Evolutionary conservation across 2,113 vertebrate species (phyloP).

Genomic region (Perognathus longimembris): DNA sequence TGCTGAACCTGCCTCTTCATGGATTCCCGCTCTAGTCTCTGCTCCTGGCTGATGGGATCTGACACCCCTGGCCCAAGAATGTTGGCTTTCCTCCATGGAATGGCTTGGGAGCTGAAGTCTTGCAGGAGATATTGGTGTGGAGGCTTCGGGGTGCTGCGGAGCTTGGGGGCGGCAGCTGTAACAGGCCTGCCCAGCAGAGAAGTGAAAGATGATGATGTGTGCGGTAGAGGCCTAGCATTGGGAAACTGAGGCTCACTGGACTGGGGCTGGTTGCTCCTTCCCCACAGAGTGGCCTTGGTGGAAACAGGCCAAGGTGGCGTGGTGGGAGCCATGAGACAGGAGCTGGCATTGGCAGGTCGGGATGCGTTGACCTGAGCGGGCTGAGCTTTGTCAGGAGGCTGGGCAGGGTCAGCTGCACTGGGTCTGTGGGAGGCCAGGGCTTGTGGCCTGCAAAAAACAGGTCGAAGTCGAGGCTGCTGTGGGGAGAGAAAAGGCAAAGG

Average conservation of each 20-base stretch:
- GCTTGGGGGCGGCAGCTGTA: not conserved
- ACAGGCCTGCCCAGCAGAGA: not conserved
- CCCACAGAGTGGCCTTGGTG: not conserved
- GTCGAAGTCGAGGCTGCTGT: too few relatives aligned
- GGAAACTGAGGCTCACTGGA: not conserved
- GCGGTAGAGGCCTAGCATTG: not conserved
- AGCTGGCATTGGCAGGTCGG: not conserved
- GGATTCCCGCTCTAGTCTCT: too few relatives aligned
- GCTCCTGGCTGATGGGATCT: conserved; percentile 42
- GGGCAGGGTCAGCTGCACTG: not conserved
- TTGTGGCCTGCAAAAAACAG: too few relatives aligned
- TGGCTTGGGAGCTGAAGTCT: conserved; percentile 13
- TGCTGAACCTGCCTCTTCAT: conserved; percentile 22
- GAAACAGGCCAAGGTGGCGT: not conserved
- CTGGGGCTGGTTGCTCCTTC: not conserved
- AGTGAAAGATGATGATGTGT: not conserved
- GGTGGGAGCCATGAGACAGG: not conserved
- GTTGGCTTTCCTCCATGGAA: conserved; percentile 11
- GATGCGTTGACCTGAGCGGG: not conserved
- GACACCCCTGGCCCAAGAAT: conserved; percentile 38
- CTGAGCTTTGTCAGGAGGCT: not conserved
- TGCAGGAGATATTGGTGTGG: conserved; percentile 28
- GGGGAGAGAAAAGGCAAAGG: too few relatives aligned
- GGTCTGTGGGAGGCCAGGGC: not conserved
- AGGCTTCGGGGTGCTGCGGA: not conserved